A percentile compares a stretch with the other conserved stretches of the same genome.
Conservation (phyloP, 2,113 vertebrate genomes). For the Aegithalos caudatus region DNA sequence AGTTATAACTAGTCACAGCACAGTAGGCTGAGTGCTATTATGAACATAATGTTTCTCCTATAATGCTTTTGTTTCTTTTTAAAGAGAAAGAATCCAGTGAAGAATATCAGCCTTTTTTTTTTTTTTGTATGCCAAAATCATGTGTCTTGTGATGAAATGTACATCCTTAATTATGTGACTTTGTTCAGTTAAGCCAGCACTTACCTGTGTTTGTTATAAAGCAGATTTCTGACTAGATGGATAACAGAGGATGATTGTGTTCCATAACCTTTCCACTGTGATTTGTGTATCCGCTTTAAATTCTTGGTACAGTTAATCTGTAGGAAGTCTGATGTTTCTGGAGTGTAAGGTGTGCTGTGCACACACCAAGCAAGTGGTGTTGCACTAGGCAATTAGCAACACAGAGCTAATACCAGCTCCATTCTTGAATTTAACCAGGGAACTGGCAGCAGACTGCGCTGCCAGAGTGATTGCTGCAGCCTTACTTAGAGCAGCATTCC, state of each 20-base stretch:
- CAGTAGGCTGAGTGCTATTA: background rate
- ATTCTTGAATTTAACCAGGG: background rate
- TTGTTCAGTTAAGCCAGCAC: background rate
- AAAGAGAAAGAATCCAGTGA: background rate
- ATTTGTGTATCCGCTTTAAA: background rate
- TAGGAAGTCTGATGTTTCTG: background rate
- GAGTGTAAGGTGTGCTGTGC: background rate
- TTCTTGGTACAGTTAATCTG: background rate
- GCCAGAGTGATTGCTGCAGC: background rate
- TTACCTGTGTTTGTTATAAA: background rate
- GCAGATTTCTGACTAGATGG: background rate
- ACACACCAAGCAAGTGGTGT: background rate
- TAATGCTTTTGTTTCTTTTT: background rate
- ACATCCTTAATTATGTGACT: background rate
- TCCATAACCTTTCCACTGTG: background rate
- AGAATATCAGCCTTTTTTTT: background rate
- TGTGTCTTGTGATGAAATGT: background rate
- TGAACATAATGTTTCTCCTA: background rate
- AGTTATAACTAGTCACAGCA: background rate
- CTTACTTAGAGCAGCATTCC: background rate
- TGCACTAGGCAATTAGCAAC: background rate
- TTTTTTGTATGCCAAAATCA: background rate
- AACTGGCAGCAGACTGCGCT: background rate
- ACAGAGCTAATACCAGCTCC: background rate
- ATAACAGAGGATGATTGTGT: background rate